phyloP scores from a whole-genome alignment of 2,797 vertebrate genomes.

The Eutrigla gurnardus region DNA sequence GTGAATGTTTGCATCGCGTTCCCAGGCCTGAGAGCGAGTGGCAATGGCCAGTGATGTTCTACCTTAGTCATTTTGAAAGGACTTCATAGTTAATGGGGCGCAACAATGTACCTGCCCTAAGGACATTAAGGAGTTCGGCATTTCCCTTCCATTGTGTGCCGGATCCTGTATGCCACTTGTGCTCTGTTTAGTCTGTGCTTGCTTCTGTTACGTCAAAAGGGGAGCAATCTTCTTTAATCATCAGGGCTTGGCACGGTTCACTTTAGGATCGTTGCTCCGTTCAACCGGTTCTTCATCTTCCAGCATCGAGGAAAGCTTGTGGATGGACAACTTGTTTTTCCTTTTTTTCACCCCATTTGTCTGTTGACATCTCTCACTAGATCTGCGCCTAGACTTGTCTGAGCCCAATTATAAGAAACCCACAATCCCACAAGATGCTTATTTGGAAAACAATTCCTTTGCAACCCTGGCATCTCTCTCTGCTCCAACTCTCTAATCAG shows the following conservation, averaged over 20 bases:
- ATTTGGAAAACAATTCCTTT: conserved; percentile 39
- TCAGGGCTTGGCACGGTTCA: conserved; percentile 54
- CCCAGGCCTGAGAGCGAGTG: conserved; percentile 31
- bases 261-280: conserved; percentile 35
- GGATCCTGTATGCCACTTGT: conserved; percentile 52
- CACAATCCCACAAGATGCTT: conserved; percentile 36
- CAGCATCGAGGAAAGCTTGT: conserved; percentile 25
- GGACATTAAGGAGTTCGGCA: conserved; percentile 55
- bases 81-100: conserved; percentile 61
- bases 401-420: conserved; percentile 39
- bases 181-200: conserved; percentile 68
- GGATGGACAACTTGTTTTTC: conserved; percentile 15
- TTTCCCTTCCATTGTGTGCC: conserved; percentile 66
- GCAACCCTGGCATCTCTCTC: conserved; percentile 3
- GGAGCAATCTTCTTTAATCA: conserved; percentile 62
- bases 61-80: conserved; percentile 42
- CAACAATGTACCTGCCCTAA: conserved; percentile 61
- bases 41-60: conserved; percentile 57
- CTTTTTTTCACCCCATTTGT: conserved; percentile 5
- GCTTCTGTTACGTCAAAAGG: conserved; percentile 47
- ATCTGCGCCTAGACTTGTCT: conserved; percentile 39
- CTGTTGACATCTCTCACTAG: conserved; percentile 23
- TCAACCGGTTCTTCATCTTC: conserved; percentile 54
- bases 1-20: conserved; percentile 40
- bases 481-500: conserved; percentile 13